phyloP scores from a whole-genome alignment of 2,888 invertebrate species.

The Gymnoscelis rufifasciata region DNA sequence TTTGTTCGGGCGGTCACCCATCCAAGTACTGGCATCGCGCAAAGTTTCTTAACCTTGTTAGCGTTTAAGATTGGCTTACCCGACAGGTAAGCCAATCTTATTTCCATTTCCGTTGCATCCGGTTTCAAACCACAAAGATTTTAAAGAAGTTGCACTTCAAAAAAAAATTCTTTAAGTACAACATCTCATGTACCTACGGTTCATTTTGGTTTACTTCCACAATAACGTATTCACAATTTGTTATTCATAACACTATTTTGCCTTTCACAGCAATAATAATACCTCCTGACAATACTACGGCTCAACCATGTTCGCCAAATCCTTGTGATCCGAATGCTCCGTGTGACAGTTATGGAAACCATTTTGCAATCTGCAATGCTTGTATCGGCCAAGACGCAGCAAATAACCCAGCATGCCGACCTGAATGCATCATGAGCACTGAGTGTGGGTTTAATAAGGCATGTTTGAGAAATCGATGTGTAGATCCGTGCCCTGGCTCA shows the following conservation, averaged over 20 bases:
- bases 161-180: no score
- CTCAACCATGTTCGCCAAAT: conserved; percentile 86
- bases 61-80: no score
- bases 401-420: conserved; percentile 86
- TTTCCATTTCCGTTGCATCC: no score
- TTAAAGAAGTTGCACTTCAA: no score
- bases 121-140: no score
- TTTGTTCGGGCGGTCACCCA: no score
- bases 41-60: no score
- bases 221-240: no score
- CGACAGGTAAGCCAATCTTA: no score
- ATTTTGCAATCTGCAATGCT: conserved; percentile 88
- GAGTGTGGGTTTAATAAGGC: conserved; percentile 89
- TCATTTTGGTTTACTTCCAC: no score
- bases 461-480: conserved; percentile 85
- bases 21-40: no score
- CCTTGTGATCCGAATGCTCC: conserved; percentile 84
- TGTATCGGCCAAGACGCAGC: conserved; percentile 84
- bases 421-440: conserved; percentile 89
- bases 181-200: no score
- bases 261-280: conserved; percentile 63
- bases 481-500: conserved; percentile 88
- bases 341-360: conserved; percentile 85
- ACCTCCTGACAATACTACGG: conserved; percentile 79
- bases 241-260: background rate